Evolutionary conservation across 2,113 vertebrate genomes (phyloP).

Genomic region (Crotophaga sulcirostris): DNA sequence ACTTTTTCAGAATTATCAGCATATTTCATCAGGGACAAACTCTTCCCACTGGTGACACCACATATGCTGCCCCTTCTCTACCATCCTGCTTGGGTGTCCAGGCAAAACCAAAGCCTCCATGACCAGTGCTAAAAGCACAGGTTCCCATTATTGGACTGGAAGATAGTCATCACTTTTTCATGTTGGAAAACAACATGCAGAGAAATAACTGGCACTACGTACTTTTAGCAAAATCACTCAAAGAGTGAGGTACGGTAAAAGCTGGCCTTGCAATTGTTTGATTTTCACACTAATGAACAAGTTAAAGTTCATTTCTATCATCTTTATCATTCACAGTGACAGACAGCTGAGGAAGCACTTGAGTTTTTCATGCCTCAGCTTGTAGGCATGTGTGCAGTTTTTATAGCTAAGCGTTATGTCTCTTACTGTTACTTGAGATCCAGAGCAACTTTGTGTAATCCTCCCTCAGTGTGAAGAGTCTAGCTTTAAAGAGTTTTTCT

Average conservation of each 20-base stretch:
- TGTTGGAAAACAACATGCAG: not conserved
- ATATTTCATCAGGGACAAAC: not conserved
- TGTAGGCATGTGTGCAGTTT: not conserved
- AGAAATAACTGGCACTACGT: not conserved
- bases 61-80: not conserved
- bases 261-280: not conserved
- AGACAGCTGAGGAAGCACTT: constrained; percentile 62
- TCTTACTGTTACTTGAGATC: constrained; percentile 16
- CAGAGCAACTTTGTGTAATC: not conserved
- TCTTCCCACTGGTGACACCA: not conserved
- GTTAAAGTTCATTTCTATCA: constrained; percentile 15
- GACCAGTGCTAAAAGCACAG: not conserved
- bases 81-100: not conserved
- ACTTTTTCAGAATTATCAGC: not conserved
- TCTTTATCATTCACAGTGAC: constrained; percentile 24
- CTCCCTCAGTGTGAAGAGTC: not conserved
- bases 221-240: not conserved
- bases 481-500: not conserved
- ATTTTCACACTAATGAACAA: constrained; percentile 39
- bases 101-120: not conserved
- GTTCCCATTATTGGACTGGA: not conserved
- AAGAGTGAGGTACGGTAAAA: not conserved
- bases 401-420: constrained; percentile 43
- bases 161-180: not conserved
- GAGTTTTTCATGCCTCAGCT: constrained; percentile 33